A percentile compares a stretch with the other conserved stretches of the same genome.
Evolutionary conservation across 2,113 vertebrate genomes (phyloP).

Genomic region (Numenius arquata): DNA sequence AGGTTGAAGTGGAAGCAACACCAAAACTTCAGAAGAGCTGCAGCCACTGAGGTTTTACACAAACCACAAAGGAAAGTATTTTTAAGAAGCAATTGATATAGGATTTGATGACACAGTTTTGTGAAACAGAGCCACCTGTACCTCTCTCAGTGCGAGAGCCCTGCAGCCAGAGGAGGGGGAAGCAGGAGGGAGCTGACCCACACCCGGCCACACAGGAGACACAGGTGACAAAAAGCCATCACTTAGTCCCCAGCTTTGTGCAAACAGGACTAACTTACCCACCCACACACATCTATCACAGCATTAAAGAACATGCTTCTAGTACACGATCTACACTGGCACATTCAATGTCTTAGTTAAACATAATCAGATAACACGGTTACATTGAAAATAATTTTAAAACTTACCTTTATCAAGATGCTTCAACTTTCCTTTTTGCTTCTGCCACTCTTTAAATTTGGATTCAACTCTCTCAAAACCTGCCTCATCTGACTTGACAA

Average conservation of each 20-base stretch:
- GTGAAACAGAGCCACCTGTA: neutral
- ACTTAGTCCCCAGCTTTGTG: neutral
- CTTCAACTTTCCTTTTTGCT: neutral
- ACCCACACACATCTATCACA: neutral
- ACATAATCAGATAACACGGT: neutral
- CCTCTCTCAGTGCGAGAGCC: neutral
- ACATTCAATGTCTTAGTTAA: neutral
- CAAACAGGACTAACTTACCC: neutral
- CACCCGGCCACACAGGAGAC: fast-evolving
- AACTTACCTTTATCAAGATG: conserved; percentile 38
- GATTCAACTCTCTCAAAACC: neutral
- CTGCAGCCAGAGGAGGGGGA: neutral
- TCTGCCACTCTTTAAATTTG: neutral
- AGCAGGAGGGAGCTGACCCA: neutral
- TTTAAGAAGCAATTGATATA: neutral
- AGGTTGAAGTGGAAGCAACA: neutral
- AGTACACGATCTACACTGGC: neutral
- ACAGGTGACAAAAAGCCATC: neutral
- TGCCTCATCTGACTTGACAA: neutral
- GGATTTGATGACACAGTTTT: neutral
- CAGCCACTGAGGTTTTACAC: neutral
- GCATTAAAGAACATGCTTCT: neutral
- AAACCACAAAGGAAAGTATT: neutral
- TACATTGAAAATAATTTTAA: neutral
- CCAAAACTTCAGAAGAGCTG: neutral